Evolutionary conservation across 2,888 invertebrate genomes (phyloP).

Genomic region (Criorhina ranunculi): DNA sequence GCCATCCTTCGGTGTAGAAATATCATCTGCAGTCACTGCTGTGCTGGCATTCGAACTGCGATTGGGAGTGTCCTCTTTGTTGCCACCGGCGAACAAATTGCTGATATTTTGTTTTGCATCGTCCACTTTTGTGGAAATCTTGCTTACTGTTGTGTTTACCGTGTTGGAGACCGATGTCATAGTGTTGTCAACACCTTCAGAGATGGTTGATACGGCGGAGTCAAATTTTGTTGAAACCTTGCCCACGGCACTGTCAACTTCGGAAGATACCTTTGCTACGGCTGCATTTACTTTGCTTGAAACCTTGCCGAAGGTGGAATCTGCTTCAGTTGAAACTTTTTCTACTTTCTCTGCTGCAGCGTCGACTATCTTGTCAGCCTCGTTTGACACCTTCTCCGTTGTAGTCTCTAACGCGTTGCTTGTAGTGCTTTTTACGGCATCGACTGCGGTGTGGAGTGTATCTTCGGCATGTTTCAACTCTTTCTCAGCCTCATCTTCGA

Average conservation of each 20-base stretch:
- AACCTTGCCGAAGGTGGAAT: slow-evolving; percentile 50
- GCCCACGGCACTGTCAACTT: slow-evolving; percentile 44
- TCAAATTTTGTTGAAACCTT: slow-evolving; percentile 60
- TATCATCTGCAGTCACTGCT: slow-evolving; percentile 41
- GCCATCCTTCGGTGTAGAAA: slow-evolving; percentile 44
- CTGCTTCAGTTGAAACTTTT: slow-evolving; percentile 36
- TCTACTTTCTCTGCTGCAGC: slow-evolving; percentile 68
- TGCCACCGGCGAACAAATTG: slow-evolving; percentile 46
- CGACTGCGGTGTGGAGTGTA: slow-evolving; percentile 58
- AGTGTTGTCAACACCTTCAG: slow-evolving; percentile 67
- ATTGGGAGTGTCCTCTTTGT: slow-evolving; percentile 48
- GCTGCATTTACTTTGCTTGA: slow-evolving; percentile 37
- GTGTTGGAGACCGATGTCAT: slow-evolving; percentile 52
- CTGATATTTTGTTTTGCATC: slow-evolving; percentile 67
- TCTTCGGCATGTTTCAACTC: slow-evolving; percentile 53
- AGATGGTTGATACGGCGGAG: slow-evolving; percentile 46
- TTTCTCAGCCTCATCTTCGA: slow-evolving; percentile 76
- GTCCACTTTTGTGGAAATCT: slow-evolving; percentile 61
- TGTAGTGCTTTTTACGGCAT: slow-evolving; percentile 56
- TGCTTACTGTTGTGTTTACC: slow-evolving; percentile 40
- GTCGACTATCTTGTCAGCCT: slow-evolving; percentile 49
- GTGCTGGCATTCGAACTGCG: slow-evolving; percentile 24
- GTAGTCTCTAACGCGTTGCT: slow-evolving; percentile 13
- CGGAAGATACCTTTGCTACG: slow-evolving; percentile 33
- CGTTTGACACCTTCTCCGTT: slow-evolving; percentile 20